Percentiles rank a stretch among this genome's conserved stretches.
These are phyloP conservation scores for Bactericera cockerelli DNA, from an alignment of 1,140 invertebrate species.

Conservation along the genomic window DNA sequence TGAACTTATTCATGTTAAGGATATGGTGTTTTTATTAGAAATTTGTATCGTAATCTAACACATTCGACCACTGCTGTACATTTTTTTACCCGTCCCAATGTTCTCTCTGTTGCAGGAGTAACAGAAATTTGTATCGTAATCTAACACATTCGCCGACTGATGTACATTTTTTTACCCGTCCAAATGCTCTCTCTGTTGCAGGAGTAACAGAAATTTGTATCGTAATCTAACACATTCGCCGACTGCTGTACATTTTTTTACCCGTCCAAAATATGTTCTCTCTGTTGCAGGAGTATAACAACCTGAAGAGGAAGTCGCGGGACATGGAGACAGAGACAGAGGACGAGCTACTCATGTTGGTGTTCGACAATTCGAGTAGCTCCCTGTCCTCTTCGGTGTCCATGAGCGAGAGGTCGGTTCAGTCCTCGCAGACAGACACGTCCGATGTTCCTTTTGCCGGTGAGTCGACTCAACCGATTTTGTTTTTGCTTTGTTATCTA, in stretches of 20 bases:
- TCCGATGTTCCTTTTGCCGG: conserved; percentile 75
- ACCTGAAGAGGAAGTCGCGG: conserved; percentile 47
- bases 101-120: background rate
- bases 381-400: conserved; percentile 47
- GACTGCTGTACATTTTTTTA: too few relatives aligned
- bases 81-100: too few relatives aligned
- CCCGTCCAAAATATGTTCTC: too few relatives aligned
- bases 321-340: conserved; percentile 64
- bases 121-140: background rate
- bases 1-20: too few relatives aligned
- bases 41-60: background rate
- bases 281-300: conserved; percentile 42
- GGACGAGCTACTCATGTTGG: conserved; percentile 41
- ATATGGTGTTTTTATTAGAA: background rate
- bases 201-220: background rate
- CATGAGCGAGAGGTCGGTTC: conserved; percentile 57
- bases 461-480: too few relatives aligned
- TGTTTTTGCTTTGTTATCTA: too few relatives aligned
- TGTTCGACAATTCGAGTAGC: conserved; percentile 35
- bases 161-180: too few relatives aligned
- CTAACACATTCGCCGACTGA: too few relatives aligned
- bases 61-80: too few relatives aligned
- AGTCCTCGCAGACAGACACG: conserved; percentile 60
- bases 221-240: too few relatives aligned
- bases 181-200: background rate